Base-by-base conservation (phyloP, 2,797 vertebrate species). In the Anguilla anguilla region DNA sequence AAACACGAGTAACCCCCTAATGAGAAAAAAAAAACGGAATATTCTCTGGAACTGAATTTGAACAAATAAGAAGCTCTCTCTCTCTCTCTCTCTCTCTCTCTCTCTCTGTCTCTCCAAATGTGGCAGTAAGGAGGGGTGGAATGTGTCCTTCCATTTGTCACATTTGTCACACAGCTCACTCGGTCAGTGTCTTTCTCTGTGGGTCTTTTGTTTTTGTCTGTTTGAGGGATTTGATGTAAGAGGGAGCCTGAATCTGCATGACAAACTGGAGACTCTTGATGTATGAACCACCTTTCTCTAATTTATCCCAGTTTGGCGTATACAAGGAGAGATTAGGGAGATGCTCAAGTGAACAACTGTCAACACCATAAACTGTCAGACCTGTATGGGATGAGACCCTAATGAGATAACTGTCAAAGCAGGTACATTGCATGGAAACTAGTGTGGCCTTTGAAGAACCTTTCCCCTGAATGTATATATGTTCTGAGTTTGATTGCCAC, bases 291-390 rank as follows among this genome's bases (percentile, higher is more conserved):
- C 28, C 79, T 46, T 82, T 46, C 79, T 49, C 79, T 17, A 51
- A 82, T 82, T 51, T 51, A 51, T 51, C 43, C 25, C 25, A 46
- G 19, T 51, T 82, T 82, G 79, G 46, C 46, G 22, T 82, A 82
- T 49, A 82, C 79, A 82, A 49, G 79, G 46, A n/a, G 79, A 82
- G 79, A 82, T 82, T 82, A 82, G 79, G 46, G 22, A 25, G 79
- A 82, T 82, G 79, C 79, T 82, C 19, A 2, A 82, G 28, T 82
- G 79, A 82, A 51, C 79, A 82, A 51, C 43, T 51, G 79, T 82
- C 79, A 51, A 82, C 79, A 51, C 79, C 49, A 82, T 51, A 51
- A 25, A 79, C 79, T 82, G 79, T 82, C 79, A 82, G 79, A 51
- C 79, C 43, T 25, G 79, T 51, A 31, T 51, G 43, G 79, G 46